These are phyloP conservation scores for Ceramica pisi DNA, from an alignment of 2,888 invertebrate species.

Conservation along the genomic window DNA sequence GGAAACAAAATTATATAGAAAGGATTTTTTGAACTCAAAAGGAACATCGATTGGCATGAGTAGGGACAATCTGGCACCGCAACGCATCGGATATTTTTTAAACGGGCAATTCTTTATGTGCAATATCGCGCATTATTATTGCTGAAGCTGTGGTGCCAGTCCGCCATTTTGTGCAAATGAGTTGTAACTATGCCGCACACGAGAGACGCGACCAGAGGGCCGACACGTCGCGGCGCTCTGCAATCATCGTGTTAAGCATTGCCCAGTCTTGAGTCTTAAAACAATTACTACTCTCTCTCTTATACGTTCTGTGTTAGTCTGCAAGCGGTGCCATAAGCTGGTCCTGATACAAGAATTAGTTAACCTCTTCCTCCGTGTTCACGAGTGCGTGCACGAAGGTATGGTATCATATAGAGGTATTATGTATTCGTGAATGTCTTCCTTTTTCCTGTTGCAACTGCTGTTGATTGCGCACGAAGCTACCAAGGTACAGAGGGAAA, in stretches of 20 bases:
- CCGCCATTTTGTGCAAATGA: constrained; percentile 55
- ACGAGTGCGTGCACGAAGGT: constrained; percentile 17
- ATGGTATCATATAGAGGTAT: constrained; percentile 18
- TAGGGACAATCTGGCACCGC: constrained; percentile 39
- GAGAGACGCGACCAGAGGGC: not conserved
- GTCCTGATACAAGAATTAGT: constrained; percentile 5
- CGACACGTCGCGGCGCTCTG: constrained; percentile 28
- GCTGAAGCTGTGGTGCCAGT: constrained; percentile 32
- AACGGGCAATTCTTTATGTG: not conserved
- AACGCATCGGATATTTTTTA: not conserved
- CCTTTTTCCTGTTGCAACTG: constrained; percentile 54
- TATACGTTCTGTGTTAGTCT: constrained; percentile 59
- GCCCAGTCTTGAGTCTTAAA: not conserved
- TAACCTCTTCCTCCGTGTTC: not conserved
- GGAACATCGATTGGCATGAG: constrained; percentile 32
- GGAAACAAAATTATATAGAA: constrained; percentile 39
- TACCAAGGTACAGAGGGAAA: constrained; percentile 24
- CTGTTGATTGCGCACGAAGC: constrained; percentile 42
- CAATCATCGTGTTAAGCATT: constrained; percentile 48
- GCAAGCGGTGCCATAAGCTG: constrained; percentile 50
- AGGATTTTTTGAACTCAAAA: not conserved
- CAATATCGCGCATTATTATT: constrained; percentile 5
- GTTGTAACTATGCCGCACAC: constrained; percentile 16
- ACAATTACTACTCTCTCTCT: constrained; percentile 45
- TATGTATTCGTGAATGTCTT: constrained; percentile 53